Evolutionary conservation across 2,113 vertebrate genomes (phyloP), one percentile per base, ranked within the genome.

Genomic region (Gopherus flavomarginatus): DNA sequence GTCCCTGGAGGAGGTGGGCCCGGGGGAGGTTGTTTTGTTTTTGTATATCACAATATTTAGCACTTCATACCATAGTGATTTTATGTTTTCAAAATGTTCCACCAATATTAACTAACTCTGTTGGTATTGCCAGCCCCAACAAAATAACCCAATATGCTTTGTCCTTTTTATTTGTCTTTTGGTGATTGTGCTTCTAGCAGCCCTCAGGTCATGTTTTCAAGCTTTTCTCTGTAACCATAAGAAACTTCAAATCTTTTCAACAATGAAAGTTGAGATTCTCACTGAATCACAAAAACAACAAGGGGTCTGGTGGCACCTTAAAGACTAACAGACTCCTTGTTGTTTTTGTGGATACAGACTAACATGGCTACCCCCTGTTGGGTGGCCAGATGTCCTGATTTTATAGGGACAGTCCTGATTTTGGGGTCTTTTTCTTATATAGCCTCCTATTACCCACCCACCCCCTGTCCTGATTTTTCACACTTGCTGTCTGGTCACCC

Each of bases 91-190:
- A 22, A 31, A 49, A 83, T 56, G 95, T 72, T 91, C 22, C 92
- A n/a, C 62, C 94, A 83, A 11, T 0, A 2, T 14, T n/a, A 4
- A 89, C 4, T 94, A 3, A 3, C 85, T 78, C 90, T 91, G 89
- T 22, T 7, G 62, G 78, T 83, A 93, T 91, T 86, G 95, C 81
- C 87, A 42, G 89, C 90, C 78, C 95, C 92, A 27, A 69, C n/a
- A 38, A 38, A 72, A 72, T 31, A 62, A 14, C 59, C 29, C 29
- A 35, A 62, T 72, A 72, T 1, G 22, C n/a, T 72, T 38, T 10
- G 19, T 72, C n/a, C 16, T 69, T 69, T 19, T 69, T n/a, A 69
- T 65, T 93, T 82, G 65, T 26, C 88, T 94, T 54, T 38, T n/a
- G 35, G 14, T 38, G 65, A 10, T 38, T 4, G 27, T 87, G 50